Base-by-base conservation (phyloP, 2,888 invertebrate species). In the Anoncus sp. region DNA sequence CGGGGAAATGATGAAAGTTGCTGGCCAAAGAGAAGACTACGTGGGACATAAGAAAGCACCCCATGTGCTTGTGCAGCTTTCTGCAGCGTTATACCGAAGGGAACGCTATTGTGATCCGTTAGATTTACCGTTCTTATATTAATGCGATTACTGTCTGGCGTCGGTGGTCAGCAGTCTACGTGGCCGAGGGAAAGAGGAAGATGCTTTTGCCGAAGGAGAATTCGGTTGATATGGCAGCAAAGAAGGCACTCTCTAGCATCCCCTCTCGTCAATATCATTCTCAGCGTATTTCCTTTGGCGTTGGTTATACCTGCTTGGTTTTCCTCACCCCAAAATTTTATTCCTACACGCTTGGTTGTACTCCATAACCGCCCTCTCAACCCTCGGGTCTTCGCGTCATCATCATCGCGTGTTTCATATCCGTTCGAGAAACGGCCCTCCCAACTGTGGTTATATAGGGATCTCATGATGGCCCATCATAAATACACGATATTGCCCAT, bases 401-500 rank as follows among this genome's bases (percentile, higher is more conserved):
- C 51, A 57, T 71, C 43, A 67, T 16, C 22, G 18, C 10, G 55
- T 49, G 63, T 57, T 62, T 27, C 73, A 60, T 53, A 24, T 57
- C 57, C 45, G 20, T 57, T 51, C 65, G 47, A 7, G 55, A 16
- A 71, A 60, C 62, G 66, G 63, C 43, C 78, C 38, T 53, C 20
- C 38, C 60, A 66, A 62, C 47, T 66, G 63, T 43, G 71, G 22
- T 47, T 49, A 20, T 16, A 51, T 14, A 20, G 45, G 22, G 53
- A 40, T 27, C n/a, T 14, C 51, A 65, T 51, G 59, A 71, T 49
- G 20, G 22, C 65, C 86, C 82, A 84, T 86, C 86, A 87, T 89
- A 88, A 89, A 89, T 90, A 88, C 86, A 82, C 87, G 87, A 87
- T 89, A 90, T 89, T 89, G 89, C 84, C 87, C 87, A 88, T 90